Evolutionary conservation across 1,140 invertebrate species (phyloP).

Genomic region (Brevipalpus yothersi): DNA sequence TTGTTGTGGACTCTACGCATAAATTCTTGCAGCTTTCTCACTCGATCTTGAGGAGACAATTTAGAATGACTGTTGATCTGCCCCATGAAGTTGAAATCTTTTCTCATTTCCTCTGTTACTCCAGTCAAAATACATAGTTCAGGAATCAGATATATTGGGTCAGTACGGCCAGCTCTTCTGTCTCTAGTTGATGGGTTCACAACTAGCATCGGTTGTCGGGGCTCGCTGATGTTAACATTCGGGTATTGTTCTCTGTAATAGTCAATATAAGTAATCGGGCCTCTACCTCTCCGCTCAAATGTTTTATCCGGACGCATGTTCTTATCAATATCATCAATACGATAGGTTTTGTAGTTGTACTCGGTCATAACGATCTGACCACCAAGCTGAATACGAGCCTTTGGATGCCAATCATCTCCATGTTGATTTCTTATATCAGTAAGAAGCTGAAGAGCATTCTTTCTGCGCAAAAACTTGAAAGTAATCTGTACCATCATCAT

Average conservation of each 20-base stretch:
- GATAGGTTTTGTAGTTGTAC: slow-evolving; percentile 27
- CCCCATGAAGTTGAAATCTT: slow-evolving; percentile 4
- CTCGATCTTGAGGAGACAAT: slow-evolving; percentile 19
- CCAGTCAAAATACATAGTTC: slow-evolving; percentile 21
- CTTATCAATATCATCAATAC: slow-evolving; percentile 23
- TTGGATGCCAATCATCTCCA: not conserved
- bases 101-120: slow-evolving; percentile 15
- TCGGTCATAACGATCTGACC: slow-evolving; percentile 20
- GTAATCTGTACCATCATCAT: slow-evolving; percentile 45
- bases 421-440: not conserved
- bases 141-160: slow-evolving; percentile 15
- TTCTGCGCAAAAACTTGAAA: slow-evolving; percentile 39
- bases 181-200: slow-evolving; percentile 6
- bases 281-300: slow-evolving; percentile 18
- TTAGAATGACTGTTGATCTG: slow-evolving; percentile 47
- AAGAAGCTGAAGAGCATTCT: slow-evolving; percentile 12
- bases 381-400: not conserved
- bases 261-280: slow-evolving; percentile 14
- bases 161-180: not conserved
- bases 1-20: slow-evolving; percentile 17
- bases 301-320: slow-evolving; percentile 16
- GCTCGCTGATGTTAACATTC: slow-evolving; percentile 18
- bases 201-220: slow-evolving; percentile 17
- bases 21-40: slow-evolving; percentile 6
- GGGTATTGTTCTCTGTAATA: slow-evolving; percentile 22